phyloP scores from a whole-genome alignment of 2,888 invertebrate species.

The Orthosia incerta region DNA sequence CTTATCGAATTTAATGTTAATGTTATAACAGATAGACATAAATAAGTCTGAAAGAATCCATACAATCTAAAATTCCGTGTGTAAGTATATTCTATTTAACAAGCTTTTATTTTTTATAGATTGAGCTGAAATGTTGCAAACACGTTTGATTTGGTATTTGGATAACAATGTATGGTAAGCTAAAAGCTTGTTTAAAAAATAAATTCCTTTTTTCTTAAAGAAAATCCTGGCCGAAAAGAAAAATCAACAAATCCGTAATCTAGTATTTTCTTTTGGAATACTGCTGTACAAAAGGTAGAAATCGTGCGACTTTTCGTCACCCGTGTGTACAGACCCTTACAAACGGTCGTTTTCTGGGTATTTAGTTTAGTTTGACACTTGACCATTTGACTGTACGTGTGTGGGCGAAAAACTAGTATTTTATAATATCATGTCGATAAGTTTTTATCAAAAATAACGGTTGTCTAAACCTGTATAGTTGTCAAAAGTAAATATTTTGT shows the following conservation, averaged over 20 bases:
- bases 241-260: not conserved
- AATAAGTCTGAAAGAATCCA: not conserved
- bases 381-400: conserved; percentile 64
- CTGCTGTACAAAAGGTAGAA: not conserved
- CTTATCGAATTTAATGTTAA: not conserved
- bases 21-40: not conserved
- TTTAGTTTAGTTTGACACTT: conserved; percentile 75
- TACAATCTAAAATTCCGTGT: too few species aligned
- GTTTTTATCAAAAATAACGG: conserved; percentile 63
- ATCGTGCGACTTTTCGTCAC: not conserved
- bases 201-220: not conserved
- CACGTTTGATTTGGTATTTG: too few species aligned
- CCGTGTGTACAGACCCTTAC: conserved; percentile 61
- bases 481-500: conserved; percentile 58
- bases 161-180: too few species aligned
- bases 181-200: too few species aligned
- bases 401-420: conserved; percentile 69
- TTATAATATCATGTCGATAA: conserved; percentile 53
- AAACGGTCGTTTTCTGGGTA: conserved; percentile 67
- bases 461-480: conserved; percentile 27
- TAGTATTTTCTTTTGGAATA: not conserved
- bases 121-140: too few species aligned
- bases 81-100: too few species aligned
- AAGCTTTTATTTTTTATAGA: too few species aligned
- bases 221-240: not conserved